phyloP scores from a whole-genome alignment of 2,888 invertebrate genomes.

The Erpobdella octoculata region DNA sequence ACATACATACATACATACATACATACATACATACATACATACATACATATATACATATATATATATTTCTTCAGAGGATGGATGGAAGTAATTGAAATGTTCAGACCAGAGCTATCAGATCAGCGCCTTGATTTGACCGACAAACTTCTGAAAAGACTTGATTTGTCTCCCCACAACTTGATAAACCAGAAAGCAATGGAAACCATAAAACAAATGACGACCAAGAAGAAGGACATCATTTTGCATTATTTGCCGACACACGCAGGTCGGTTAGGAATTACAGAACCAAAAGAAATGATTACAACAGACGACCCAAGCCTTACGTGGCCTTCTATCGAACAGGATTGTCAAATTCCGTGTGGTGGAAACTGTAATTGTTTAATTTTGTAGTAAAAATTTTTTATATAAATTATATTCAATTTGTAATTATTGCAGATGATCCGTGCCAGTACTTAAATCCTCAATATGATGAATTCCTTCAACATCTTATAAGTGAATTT shows the following conservation, averaged over 20 bases:
- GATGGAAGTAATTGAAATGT: constrained; percentile 17
- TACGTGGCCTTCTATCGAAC: no score
- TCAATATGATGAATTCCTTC: no score
- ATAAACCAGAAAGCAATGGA: background rate
- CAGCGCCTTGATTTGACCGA: background rate
- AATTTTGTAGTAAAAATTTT: no score
- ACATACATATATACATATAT: background rate
- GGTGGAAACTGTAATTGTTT: no score
- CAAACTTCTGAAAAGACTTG: background rate
- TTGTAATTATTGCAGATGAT: background rate
- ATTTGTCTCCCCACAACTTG: background rate
- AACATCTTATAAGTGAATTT: no score
- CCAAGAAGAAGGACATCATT: background rate
- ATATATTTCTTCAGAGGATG: background rate
- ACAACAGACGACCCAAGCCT: no score
- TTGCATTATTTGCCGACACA: background rate
- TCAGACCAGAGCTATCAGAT: constrained; percentile 17
- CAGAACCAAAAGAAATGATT: no score
- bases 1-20: no score
- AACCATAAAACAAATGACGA: background rate
- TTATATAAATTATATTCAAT: background rate
- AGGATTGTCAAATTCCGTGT: background rate
- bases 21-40: background rate
- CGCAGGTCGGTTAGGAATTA: background rate
- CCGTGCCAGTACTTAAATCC: no score